Evolutionary conservation across 2,888 invertebrate genomes (phyloP).

Genomic region (Oxytorus armatus): DNA sequence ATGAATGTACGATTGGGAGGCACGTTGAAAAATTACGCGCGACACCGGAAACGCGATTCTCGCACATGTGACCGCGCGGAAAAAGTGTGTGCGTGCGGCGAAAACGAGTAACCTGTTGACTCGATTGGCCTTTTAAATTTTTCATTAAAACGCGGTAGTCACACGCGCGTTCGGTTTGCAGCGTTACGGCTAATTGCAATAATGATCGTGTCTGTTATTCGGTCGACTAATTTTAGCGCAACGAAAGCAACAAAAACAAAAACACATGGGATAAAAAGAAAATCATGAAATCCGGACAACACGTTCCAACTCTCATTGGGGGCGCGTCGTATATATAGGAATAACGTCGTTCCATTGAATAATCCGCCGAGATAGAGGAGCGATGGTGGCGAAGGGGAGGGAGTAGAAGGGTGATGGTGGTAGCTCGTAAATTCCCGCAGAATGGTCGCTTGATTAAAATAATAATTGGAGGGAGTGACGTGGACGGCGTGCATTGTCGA

Average conservation of each 20-base stretch:
- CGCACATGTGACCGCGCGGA: not conserved
- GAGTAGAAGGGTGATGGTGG: too few species aligned
- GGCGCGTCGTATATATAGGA: too few species aligned
- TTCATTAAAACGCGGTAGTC: conserved; percentile 22
- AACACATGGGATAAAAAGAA: conserved; percentile 22
- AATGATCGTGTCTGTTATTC: conserved; percentile 49
- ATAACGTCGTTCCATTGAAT: conserved; percentile 53
- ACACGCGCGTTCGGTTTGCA: not conserved
- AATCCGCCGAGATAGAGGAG: conserved; percentile 57
- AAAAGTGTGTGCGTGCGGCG: conserved; percentile 1
- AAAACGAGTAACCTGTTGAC: conserved; percentile 50
- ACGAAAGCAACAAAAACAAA: conserved; percentile 30
- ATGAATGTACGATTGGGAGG: not conserved
- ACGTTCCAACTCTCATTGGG: conserved; percentile 6
- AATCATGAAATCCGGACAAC: conserved; percentile 26
- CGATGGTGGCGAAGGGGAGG: too few species aligned
- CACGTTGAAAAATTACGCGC: not conserved
- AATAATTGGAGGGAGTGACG: conserved; percentile 65
- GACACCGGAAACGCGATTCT: not conserved
- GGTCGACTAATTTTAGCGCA: conserved; percentile 39
- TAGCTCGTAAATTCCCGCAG: conserved; percentile 61
- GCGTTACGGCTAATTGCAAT: conserved; percentile 39
- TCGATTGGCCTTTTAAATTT: conserved; percentile 43
- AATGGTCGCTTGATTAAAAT: conserved; percentile 68
- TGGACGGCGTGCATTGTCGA: conserved; percentile 28